Base-by-base conservation (phyloP, 1,140 invertebrate species). In the Eupeodes corollae region DNA sequence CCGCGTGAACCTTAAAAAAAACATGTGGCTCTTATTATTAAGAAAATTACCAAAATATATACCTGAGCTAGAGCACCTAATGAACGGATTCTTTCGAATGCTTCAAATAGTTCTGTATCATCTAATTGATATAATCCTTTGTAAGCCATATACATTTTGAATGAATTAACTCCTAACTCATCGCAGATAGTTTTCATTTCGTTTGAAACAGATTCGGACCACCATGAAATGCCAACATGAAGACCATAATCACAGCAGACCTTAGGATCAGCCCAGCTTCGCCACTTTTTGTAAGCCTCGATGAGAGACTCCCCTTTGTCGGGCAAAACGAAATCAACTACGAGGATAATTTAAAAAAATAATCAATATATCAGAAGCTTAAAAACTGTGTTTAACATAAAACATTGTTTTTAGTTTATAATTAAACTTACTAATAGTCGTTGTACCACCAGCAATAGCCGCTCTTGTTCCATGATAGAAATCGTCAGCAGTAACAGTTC, bases 121-220 rank as follows among this genome's bases (percentile, higher is more conserved):
- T 80, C 74, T 30, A 98, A 71, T 87, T 93, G 92, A 62, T 83
- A 86, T 1, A 77, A 60, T 63, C 88, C 88, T 61, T 84, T 85
- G 67, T 96, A 97, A 1, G 92, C 91, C 86, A 98, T 91, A 70
- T 96, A 98, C 77, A 92, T 83, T 73, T 97, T 97, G 73, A 96
- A 98, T 1, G 92, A 95, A 70, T 95, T 97, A 35, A 98, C 74
- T 2, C 94, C 91, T 71, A 81, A 77, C 26, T 84, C 74, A 41
- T 78, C 75, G 47, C 78, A 79, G 52, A 93, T 71, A 43, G 79
- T 78, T 50, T 78, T 73, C 84, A 88, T 88, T 59, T 88, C 86
- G 60, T 82, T 75, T 62, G 77, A 79, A 2, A 86, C 77, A 64
- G 82, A 70, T 6, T 74, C 71, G 41, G 79, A 84, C 91, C 91